Evolutionary conservation across 2,888 invertebrate genomes (phyloP).

Genomic region (Cryptops parisi): DNA sequence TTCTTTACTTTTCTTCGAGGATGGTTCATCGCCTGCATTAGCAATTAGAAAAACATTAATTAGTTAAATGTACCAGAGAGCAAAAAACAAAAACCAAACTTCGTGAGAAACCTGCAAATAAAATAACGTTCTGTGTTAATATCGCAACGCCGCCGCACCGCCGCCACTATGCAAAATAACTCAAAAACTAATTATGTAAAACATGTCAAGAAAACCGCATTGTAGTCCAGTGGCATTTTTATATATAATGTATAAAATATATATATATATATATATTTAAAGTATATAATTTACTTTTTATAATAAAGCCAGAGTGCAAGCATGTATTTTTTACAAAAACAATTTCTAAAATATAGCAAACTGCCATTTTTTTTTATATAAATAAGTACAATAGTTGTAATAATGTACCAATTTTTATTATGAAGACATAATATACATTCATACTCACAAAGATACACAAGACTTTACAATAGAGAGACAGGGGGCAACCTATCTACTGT

Average conservation of each 20-base stretch:
- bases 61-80: too few relatives aligned
- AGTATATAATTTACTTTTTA: not conserved
- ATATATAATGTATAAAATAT: not conserved
- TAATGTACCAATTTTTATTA: constrained; percentile 13
- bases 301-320: constrained; percentile 12
- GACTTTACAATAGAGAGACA: constrained; percentile 7
- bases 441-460: constrained; percentile 14
- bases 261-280: constrained; percentile 3
- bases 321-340: constrained; percentile 13
- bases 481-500: constrained; percentile 13
- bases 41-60: constrained; percentile 4
- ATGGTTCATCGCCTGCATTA: constrained; percentile 13
- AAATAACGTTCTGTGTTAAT: too few relatives aligned
- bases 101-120: too few relatives aligned
- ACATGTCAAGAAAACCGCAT: too few relatives aligned
- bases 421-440: constrained; percentile 9
- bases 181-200: too few relatives aligned
- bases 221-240: too few relatives aligned
- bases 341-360: too few relatives aligned
- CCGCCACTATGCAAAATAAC: too few relatives aligned
- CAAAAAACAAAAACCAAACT: too few relatives aligned
- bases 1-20: constrained; percentile 7
- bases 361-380: too few relatives aligned
- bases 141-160: too few relatives aligned
- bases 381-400: too few relatives aligned